A percentile compares a stretch with the other conserved stretches of the same genome.
phyloP scores from a whole-genome alignment of 1,140 invertebrate genomes.

The Colletes gigas region DNA sequence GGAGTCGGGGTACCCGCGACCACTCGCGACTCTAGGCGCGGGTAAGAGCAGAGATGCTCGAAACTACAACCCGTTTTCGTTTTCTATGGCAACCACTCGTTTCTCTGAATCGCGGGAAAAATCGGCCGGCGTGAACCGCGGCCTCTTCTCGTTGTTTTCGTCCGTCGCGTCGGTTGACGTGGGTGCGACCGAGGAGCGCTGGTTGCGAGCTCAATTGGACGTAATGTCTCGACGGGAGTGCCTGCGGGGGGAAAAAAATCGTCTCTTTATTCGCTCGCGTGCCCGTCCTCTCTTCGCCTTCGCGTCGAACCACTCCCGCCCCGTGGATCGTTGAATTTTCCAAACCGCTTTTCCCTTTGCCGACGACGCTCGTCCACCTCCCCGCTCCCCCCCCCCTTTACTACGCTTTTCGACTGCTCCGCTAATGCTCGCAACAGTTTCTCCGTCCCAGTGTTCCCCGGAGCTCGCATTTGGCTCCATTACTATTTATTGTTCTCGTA shows the following conservation, averaged over 20 bases:
- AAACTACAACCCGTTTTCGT: no score
- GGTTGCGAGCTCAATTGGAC: slow-evolving; percentile 30
- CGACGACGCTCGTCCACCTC: no score
- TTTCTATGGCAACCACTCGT: no score
- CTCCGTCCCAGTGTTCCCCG: not conserved
- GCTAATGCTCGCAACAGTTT: not conserved
- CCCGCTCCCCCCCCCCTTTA: not conserved
- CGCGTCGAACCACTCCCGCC: not conserved
- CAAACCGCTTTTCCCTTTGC: not conserved
- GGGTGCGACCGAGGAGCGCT: slow-evolving; percentile 7
- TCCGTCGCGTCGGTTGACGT: not conserved
- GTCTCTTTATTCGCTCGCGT: not conserved
- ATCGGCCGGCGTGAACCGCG: no score
- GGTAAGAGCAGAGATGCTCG: no score
- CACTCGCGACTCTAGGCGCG: no score
- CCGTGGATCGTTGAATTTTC: not conserved
- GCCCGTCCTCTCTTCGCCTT: not conserved
- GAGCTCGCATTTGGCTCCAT: not conserved
- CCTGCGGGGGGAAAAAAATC: not conserved
- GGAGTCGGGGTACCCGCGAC: no score
- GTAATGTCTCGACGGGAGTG: slow-evolving; percentile 19
- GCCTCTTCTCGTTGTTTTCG: slow-evolving; percentile 12
- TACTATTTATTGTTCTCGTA: not conserved
- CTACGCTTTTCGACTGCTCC: no score
- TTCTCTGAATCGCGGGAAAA: no score